A percentile compares a stretch with the other conserved stretches of the same genome.
Conservation (phyloP, 2,113 vertebrate genomes). For the Microcebus griseorufus region DNA sequence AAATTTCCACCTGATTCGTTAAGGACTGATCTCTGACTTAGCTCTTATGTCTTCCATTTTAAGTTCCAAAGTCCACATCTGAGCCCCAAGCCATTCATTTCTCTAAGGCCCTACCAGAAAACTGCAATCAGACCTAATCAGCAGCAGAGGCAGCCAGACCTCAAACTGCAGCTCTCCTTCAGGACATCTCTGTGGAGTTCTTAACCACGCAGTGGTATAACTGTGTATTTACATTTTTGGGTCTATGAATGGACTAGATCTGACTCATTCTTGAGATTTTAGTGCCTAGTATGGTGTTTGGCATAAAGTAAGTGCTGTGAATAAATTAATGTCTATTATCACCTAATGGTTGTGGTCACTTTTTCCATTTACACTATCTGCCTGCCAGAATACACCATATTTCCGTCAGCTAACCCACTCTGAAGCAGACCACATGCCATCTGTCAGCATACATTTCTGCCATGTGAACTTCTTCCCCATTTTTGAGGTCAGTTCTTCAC, state of each 20-base stretch:
- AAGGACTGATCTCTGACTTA: background rate
- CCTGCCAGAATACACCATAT: background rate
- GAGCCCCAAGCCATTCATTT: background rate
- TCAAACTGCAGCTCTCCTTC: background rate
- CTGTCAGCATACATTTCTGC: background rate
- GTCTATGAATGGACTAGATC: background rate
- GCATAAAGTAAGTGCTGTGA: background rate
- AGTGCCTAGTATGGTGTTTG: background rate
- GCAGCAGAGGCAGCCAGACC: fast-evolving
- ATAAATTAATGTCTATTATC: background rate
- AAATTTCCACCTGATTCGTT: background rate
- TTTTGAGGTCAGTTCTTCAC: background rate
- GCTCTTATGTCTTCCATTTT: background rate
- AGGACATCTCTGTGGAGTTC: background rate
- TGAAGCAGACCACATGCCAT: background rate
- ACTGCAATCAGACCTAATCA: background rate
- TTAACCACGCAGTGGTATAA: fast-evolving
- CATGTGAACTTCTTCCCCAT: background rate
- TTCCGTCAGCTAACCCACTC: background rate
- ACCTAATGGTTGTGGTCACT: background rate
- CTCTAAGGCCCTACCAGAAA: background rate
- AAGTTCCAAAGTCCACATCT: background rate
- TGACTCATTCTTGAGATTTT: background rate
- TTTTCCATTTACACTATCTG: background rate
- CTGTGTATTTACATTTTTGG: background rate